Percentiles rank a stretch among this genome's conserved stretches.
phyloP scores from a whole-genome alignment of 2,113 vertebrate genomes.

The Ascaphus truei region DNA sequence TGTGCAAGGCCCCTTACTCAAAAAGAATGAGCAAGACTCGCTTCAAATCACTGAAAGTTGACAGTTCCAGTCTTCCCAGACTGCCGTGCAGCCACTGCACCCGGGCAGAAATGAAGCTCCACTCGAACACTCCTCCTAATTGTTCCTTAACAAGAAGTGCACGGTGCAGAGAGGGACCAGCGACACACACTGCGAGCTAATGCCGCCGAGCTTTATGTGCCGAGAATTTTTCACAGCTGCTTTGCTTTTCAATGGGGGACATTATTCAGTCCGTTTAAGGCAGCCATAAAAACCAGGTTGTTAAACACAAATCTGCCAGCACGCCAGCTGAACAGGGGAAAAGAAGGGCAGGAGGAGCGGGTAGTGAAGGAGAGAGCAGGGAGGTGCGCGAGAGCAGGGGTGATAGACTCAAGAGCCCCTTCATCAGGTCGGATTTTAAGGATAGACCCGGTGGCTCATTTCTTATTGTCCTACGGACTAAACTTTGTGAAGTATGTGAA shows the following conservation, averaged over 20 bases:
- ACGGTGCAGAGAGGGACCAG: not conserved
- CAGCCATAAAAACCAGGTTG: not conserved
- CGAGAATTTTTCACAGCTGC: not conserved
- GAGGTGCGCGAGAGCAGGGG: not conserved
- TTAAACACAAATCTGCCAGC: not conserved
- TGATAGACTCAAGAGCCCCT: not conserved
- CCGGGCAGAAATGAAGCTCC: not conserved
- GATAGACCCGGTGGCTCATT: no score
- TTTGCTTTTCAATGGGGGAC: slow-evolving; percentile 9
- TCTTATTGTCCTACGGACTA: no score
- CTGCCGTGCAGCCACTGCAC: no score
- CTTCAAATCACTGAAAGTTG: no score
- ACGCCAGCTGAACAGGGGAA: not conserved
- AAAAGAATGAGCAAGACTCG: no score
- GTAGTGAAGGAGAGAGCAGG: not conserved
- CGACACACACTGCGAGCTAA: not conserved
- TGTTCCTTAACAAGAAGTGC: not conserved
- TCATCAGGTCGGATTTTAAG: not conserved
- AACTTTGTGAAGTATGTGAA: no score
- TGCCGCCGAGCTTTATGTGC: not conserved
- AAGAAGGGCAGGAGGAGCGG: not conserved
- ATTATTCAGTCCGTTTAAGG: not conserved
- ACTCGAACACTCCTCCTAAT: not conserved
- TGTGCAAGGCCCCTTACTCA: no score
- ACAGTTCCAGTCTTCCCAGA: no score